These are phyloP conservation scores for Neomicropteryx cornuta DNA, from an alignment of 1,140 invertebrate species.

Conservation along the genomic window DNA sequence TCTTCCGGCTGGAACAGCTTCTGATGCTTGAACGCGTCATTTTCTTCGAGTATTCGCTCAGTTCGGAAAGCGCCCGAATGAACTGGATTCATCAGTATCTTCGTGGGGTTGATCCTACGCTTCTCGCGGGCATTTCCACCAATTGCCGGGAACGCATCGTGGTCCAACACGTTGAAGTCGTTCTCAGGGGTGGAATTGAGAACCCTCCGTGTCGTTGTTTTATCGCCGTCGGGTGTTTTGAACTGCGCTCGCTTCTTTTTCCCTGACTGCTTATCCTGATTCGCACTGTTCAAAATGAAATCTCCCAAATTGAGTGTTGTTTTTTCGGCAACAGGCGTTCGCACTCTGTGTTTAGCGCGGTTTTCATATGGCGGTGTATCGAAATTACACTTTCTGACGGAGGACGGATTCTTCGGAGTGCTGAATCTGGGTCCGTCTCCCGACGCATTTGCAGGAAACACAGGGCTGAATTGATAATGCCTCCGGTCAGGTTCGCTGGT, in stretches of 20 bases:
- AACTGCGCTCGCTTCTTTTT: slow-evolving; percentile 20
- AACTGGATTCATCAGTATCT: slow-evolving; percentile 24
- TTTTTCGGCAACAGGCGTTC: slow-evolving; percentile 7
- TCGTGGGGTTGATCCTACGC: slow-evolving; percentile 34
- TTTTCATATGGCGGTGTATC: too few species aligned
- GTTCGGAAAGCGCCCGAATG: slow-evolving; percentile 4
- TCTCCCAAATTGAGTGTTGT: slow-evolving; percentile 31
- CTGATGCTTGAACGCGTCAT: slow-evolving; percentile 30
- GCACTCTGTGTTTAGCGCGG: too few species aligned
- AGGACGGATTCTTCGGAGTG: too few species aligned
- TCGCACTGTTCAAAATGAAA: slow-evolving; percentile 20
- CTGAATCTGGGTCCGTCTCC: too few species aligned
- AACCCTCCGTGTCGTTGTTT: slow-evolving; percentile 1
- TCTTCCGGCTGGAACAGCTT: slow-evolving; percentile 27
- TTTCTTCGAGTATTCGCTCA: slow-evolving; percentile 25
- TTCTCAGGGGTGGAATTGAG: slow-evolving; percentile 13
- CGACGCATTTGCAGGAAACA: too few species aligned
- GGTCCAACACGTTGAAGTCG: slow-evolving; percentile 23
- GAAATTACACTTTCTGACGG: too few species aligned
- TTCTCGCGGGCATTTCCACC: slow-evolving; percentile 27
- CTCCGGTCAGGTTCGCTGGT: too few species aligned
- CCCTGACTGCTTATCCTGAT: slow-evolving; percentile 7
- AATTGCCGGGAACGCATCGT: slow-evolving; percentile 32
- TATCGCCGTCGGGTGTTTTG: slow-evolving; percentile 21
- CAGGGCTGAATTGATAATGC: too few species aligned